A percentile compares a stretch with the other conserved stretches of the same genome.
Evolutionary conservation across 2,888 invertebrate genomes (phyloP).

Genomic region (Linnaemya vulpina): DNA sequence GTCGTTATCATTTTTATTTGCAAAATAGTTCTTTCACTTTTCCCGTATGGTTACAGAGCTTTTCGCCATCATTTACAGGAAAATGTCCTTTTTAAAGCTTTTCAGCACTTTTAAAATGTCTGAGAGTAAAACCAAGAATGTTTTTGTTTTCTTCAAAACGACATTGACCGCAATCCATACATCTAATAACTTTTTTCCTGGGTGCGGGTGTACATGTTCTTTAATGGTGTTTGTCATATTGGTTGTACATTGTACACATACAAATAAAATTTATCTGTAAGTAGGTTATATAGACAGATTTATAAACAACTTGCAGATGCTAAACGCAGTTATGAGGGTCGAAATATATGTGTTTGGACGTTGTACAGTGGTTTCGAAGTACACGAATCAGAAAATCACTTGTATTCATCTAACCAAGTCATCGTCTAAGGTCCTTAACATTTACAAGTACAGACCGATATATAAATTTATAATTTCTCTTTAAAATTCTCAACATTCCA

Average conservation of each 20-base stretch:
- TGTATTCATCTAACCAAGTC: too few relatives aligned
- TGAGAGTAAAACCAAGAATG: constrained; percentile 23
- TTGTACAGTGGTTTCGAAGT: not conserved
- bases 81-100: constrained; percentile 31
- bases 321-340: constrained; percentile 7
- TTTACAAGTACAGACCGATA: too few relatives aligned
- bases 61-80: constrained; percentile 21
- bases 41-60: not conserved
- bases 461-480: too few relatives aligned
- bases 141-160: constrained; percentile 52
- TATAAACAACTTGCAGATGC: constrained; percentile 47
- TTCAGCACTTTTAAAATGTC: not conserved
- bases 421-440: too few relatives aligned
- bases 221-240: constrained; percentile 1
- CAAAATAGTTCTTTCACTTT: not conserved
- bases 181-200: constrained; percentile 27
- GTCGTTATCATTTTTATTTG: not conserved
- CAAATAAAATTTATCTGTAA: constrained; percentile 46
- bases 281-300: constrained; percentile 63
- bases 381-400: too few relatives aligned
- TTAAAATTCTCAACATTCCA: too few relatives aligned
- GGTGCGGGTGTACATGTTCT: constrained; percentile 22
- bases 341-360: not conserved
- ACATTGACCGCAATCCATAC: constrained; percentile 70
- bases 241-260: constrained; percentile 12